These are phyloP conservation scores for Macrotus californicus DNA, from an alignment of 2,113 vertebrate genomes.

Conservation along the genomic window DNA sequence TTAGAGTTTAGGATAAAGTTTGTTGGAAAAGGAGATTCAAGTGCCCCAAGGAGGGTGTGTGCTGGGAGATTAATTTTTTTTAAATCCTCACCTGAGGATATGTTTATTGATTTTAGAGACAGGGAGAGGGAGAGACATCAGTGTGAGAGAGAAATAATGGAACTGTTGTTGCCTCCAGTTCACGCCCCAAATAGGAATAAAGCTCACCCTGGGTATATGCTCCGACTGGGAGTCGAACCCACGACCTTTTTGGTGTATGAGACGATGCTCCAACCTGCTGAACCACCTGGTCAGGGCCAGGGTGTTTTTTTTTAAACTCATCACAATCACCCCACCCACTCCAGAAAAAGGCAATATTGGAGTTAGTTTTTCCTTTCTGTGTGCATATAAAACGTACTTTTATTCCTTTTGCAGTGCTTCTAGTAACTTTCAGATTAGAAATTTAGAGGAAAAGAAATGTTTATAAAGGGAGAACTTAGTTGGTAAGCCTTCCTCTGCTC, in stretches of 20 bases:
- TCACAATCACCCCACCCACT: neutral
- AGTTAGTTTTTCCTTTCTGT: neutral
- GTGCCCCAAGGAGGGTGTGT: neutral
- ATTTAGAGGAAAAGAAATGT: neutral
- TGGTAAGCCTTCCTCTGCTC: neutral
- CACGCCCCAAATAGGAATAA: no score
- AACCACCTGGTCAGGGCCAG: neutral
- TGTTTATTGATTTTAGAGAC: neutral
- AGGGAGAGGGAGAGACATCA: neutral
- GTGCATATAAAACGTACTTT: slow-evolving; percentile 4
- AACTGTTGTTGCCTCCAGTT: no score
- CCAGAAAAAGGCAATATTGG: neutral
- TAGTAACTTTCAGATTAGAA: neutral
- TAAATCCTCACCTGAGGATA: neutral
- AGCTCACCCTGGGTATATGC: no score
- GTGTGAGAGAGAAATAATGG: neutral
- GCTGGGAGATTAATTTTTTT: neutral
- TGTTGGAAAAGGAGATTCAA: neutral
- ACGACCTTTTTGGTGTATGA: no score
- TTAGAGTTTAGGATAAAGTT: neutral
- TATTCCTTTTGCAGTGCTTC: neutral
- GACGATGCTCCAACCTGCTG: neutral
- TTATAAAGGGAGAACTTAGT: neutral
- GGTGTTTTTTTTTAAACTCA: neutral
- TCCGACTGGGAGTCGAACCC: no score